Conservation (phyloP, 1,140 invertebrate genomes). For the Charaxes varanes region DNA sequence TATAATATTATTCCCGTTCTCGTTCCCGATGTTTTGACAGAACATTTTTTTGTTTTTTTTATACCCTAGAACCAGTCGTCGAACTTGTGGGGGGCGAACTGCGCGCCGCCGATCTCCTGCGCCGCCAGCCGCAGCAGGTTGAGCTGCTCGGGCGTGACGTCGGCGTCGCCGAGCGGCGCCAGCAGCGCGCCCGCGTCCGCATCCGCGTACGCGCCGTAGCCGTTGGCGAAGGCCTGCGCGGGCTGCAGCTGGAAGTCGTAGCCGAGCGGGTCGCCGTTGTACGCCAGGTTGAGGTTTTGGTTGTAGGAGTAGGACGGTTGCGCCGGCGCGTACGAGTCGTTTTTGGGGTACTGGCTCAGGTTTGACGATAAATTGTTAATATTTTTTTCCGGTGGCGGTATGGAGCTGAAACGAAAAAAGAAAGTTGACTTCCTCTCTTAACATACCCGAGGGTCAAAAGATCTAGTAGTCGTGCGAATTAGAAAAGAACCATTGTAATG, state of each 20-base stretch:
- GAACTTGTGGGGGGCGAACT: conserved; percentile 51
- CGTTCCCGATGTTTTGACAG: too few relatives aligned
- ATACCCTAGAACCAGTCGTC: too few relatives aligned
- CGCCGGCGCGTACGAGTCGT: conserved; percentile 36
- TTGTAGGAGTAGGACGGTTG: conserved; percentile 23
- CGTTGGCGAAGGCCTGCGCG: conserved; percentile 46
- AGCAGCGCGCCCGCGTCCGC: conserved; percentile 42
- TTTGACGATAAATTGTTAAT: conserved; percentile 32
- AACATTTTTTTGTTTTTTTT: too few relatives aligned
- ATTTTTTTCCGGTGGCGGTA: conserved; percentile 52
- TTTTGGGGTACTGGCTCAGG: conserved; percentile 40
- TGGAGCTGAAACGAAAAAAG: conserved; percentile 33
- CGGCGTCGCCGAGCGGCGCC: conserved; percentile 35
- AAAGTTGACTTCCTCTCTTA: not conserved
- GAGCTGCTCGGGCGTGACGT: conserved; percentile 58
- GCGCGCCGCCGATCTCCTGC: conserved; percentile 64
- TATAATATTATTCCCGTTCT: too few relatives aligned
- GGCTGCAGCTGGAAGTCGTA: conserved; percentile 41
- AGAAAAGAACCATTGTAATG: too few relatives aligned
- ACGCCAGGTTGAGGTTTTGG: conserved; percentile 20
- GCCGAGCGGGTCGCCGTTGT: conserved; percentile 37
- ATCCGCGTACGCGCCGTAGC: conserved; percentile 51
- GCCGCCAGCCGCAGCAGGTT: conserved; percentile 64
- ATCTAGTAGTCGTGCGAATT: too few relatives aligned
- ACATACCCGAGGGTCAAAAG: not conserved